Evolutionary conservation across 1,140 invertebrate genomes (phyloP), one percentile per base, ranked within the genome.

Genomic region (Aphelinus certus): DNA sequence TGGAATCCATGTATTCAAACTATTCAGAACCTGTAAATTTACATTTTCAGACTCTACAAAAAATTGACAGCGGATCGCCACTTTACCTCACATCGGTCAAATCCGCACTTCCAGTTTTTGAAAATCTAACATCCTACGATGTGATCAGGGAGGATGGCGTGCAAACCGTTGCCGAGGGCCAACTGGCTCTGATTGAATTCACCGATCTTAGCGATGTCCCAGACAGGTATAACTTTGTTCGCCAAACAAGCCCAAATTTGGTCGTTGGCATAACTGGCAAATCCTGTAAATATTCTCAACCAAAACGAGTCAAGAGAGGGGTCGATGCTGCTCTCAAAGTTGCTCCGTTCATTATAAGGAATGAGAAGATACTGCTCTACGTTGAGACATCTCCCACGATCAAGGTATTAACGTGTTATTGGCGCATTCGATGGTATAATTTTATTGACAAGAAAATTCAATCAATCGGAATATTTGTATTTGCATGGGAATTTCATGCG

Each of bases 261-360:
- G 70, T 84, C 58, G 79, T 80, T 51, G 78, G 77, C n/a, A 68
- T 88, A 3, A 86, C 85, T n/a, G 87, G 87, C 47, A 82, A 78
- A 55, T 79, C 77, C 3, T 88, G 87, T 69, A 46, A 43, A 60
- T 75, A 71, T 53, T 45, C 47, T 46, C 58, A 61, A 4, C 77
- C 77, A 3, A 84, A 86, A 42, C 79, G 85, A 42, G 73, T 75
- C 7, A 84, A 80, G 57, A 83, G 86, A 70, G 80, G 69, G 0
- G 74, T 49, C 10, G 60, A 10, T 5, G 26, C 70, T n/a, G 49
- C 26, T 0, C 77, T 77, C n/a, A 49, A 49, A 45, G 7, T 9
- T 53, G 53, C 43, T 43, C 2, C 6, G 1, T 73, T 73, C 7
- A 58, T 62, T 63, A 42, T 74, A 47, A 55, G 70, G 1, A 57